Percentiles rank a stretch among this genome's conserved stretches.
phyloP scores from a whole-genome alignment of 2,113 vertebrate species.

The Pontoporia blainvillei region DNA sequence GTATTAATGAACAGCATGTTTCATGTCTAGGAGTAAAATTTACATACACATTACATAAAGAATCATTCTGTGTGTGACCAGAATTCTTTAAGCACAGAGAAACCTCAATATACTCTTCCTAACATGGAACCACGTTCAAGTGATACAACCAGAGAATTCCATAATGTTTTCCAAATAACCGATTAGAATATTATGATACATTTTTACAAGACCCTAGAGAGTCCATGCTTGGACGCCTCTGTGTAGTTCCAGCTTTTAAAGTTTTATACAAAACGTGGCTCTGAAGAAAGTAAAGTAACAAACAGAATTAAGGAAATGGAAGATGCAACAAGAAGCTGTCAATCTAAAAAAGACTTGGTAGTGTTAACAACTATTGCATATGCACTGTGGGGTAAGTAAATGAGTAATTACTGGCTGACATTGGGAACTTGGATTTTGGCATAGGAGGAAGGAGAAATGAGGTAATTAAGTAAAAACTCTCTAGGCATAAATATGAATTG shows the following conservation, averaged over 20 bases:
- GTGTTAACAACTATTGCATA: neutral
- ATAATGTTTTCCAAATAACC: neutral
- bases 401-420: neutral
- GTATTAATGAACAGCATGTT: neutral
- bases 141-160: neutral
- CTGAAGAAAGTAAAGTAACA: neutral
- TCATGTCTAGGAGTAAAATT: neutral
- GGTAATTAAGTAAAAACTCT: neutral
- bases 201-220: neutral
- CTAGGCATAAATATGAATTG: neutral
- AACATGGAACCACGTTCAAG: neutral
- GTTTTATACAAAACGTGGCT: neutral
- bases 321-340: neutral
- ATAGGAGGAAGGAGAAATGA: neutral
- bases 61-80: neutral
- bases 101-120: neutral
- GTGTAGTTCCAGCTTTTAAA: neutral
- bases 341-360: neutral
- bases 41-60: neutral
- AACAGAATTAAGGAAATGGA: neutral
- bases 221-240: neutral
- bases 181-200: neutral
- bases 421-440: neutral
- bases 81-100: neutral
- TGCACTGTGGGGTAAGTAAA: neutral